A percentile compares a stretch with the other conserved stretches of the same genome.
These are phyloP conservation scores for Nannobrachium achirus DNA, from an alignment of 2,113 vertebrate species.

Conservation along the genomic window DNA sequence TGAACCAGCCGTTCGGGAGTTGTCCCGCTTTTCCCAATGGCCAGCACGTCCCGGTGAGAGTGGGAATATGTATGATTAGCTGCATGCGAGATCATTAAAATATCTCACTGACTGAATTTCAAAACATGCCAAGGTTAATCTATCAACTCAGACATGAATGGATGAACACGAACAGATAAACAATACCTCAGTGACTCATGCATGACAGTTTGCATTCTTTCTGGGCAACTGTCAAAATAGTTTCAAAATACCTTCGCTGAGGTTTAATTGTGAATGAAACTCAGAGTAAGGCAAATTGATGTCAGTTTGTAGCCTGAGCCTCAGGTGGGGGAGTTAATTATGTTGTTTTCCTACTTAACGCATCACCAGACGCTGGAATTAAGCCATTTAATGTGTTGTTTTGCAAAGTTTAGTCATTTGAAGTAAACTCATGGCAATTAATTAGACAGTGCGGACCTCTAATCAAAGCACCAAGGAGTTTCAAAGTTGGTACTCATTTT, in stretches of 20 bases:
- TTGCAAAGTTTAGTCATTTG: conserved; percentile 31
- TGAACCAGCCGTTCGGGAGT: no score
- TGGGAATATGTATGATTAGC: no score
- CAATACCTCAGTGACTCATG: not conserved
- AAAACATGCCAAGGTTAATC: no score
- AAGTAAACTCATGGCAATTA: conserved; percentile 26
- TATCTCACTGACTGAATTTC: no score
- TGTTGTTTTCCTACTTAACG: conserved; percentile 44
- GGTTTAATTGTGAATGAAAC: conserved; percentile 19
- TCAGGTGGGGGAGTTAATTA: conserved; percentile 35
- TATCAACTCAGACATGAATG: not conserved
- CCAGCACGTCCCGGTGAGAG: no score
- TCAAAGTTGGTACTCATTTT: no score
- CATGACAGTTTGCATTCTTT: conserved; percentile 12
- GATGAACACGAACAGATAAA: not conserved
- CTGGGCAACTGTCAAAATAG: not conserved
- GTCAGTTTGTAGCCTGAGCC: conserved; percentile 29
- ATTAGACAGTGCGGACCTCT: not conserved
- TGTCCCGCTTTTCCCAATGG: no score
- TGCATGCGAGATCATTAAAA: no score
- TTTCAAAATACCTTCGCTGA: conserved; percentile 21
- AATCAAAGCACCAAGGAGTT: not conserved
- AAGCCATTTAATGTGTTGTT: conserved; percentile 28
- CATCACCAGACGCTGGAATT: conserved; percentile 35
- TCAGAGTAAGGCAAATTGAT: conserved; percentile 30